Conservation (phyloP, 2,113 vertebrate species). For the Procavia capensis region DNA sequence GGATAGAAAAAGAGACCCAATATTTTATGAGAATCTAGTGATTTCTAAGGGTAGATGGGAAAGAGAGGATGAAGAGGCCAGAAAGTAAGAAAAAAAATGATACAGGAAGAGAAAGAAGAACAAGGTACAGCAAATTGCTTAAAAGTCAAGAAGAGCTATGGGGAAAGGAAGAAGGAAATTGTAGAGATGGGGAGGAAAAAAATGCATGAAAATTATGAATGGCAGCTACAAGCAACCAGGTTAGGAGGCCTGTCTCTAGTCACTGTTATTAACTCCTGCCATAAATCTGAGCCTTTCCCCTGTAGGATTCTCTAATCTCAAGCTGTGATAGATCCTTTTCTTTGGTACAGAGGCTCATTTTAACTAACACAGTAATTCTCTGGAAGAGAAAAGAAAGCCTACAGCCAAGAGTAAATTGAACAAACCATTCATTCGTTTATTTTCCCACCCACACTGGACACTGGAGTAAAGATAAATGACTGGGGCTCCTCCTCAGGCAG, state of each 20-base stretch:
- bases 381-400: constrained; percentile 1
- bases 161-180: neutral
- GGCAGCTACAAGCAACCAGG: neutral
- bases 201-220: neutral
- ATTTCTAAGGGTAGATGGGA: neutral
- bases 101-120: neutral
- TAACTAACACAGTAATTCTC: constrained; percentile 56
- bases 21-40: neutral
- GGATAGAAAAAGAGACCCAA: neutral
- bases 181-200: neutral
- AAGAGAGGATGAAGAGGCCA: neutral
- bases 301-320: constrained; percentile 14
- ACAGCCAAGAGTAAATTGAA: constrained; percentile 42
- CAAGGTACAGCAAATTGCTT: neutral
- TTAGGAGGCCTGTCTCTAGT: neutral
- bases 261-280: neutral
- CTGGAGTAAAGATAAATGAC: constrained; percentile 18
- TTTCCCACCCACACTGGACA: neutral
- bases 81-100: neutral
- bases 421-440: neutral
- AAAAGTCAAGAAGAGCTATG: neutral
- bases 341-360: constrained; percentile 34
- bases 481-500: neutral
- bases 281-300: constrained; percentile 24
- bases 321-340: neutral